Evolutionary conservation across 2,797 vertebrate species (phyloP), one percentile per base, ranked within the genome.

Genomic region (Sciurus carolinensis): DNA sequence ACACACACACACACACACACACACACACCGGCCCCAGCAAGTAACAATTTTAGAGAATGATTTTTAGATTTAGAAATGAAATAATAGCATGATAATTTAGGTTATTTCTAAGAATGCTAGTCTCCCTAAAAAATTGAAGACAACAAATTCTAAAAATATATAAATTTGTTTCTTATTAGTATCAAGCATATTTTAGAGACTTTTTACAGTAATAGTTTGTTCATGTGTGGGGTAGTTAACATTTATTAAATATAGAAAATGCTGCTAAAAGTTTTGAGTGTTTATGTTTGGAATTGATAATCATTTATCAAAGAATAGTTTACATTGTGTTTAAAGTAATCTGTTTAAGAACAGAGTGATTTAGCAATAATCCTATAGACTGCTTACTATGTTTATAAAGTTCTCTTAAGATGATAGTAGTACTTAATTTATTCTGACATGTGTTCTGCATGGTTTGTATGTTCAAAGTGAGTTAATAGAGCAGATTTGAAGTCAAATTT

Each of bases 21-120:
- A 6, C 54, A 47, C 44, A 47, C 9, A 47, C 54, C 7, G 2
- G 54, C 64, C 30, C 30, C 28, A 15, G 64, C 13, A 94, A 84
- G 11, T 89, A 77, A 79, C 17, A 87, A 75, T 47, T 88, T 86
- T 88, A 72, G 30, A 90, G 39, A 71, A 47, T 69, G 73, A n/a
- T 72, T 87, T 93, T 96, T 69, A 66, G 47, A 54, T 97, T 30
- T 92, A 67, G 44, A 94, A 96, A 89, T 87, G 30, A 88, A 69
- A 26, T 72, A 96, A 28, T 22, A 94, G 18, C 96, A 18, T 39
- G 76, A 80, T 52, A 94, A 44, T 59, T 94, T 47, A 39, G 26
- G n/a, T 62, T 52, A 86, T 85, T 97, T 86, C 24, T 62, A 52
- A 30, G 30, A 84, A 82, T 86, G 26, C 69, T 94, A 64, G 79